phyloP scores from a whole-genome alignment of 2,888 invertebrate genomes.

The Tetramorium bicarinatum region DNA sequence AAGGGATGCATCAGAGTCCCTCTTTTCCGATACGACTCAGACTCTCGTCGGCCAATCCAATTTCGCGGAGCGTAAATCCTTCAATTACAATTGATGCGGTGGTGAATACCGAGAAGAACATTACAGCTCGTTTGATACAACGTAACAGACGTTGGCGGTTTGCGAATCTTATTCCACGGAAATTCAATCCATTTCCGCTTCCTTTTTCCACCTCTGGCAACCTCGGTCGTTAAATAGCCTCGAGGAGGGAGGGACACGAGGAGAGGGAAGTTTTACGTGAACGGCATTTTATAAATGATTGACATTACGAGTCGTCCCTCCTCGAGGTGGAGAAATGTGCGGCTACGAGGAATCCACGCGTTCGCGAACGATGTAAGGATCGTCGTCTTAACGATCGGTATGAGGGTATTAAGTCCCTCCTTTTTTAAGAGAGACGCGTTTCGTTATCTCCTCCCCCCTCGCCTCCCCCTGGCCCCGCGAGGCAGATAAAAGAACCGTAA shows the following conservation, averaged over 20 bases:
- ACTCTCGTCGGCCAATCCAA: constrained; percentile 31
- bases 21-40: constrained; percentile 2
- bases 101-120: constrained; percentile 36
- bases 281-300: constrained; percentile 35
- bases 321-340: background rate
- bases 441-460: background rate
- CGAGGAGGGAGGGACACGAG: background rate
- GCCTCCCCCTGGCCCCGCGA: background rate
- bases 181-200: constrained; percentile 30
- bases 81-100: constrained; percentile 48
- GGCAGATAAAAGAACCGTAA: background rate
- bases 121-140: constrained; percentile 26
- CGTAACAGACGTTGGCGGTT: constrained; percentile 1
- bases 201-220: background rate
- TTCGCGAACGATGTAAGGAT: background rate
- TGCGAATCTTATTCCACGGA: constrained; percentile 35
- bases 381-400: background rate
- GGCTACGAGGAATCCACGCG: background rate
- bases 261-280: constrained; percentile 22
- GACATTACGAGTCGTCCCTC: constrained; percentile 1
- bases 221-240: constrained; percentile 40
- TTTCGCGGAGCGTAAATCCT: constrained; percentile 54
- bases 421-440: background rate
- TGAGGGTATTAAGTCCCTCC: background rate
- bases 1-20: background rate